Evolutionary conservation across 2,797 vertebrate genomes (phyloP), one percentile per base, ranked within the genome.

Genomic region (Psittacula derbiana): DNA sequence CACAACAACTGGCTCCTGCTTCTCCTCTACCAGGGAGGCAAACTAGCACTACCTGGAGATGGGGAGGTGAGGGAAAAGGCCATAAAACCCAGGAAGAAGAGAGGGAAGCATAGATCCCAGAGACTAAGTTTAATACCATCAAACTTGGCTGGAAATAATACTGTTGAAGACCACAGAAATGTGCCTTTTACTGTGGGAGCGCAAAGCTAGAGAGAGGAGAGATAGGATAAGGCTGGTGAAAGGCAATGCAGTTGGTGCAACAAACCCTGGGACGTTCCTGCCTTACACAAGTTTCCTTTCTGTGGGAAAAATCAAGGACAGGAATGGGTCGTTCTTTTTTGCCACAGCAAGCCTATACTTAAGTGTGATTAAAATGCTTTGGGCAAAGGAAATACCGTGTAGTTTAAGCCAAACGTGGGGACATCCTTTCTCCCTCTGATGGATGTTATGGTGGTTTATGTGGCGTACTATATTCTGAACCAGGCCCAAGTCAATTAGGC

Each of bases 381-480:
- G 10, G 62, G 96, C 81, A 82, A 92, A 97, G 97, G 96, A 97
- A 95, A 95, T 90, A 87, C 91, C 96, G 97, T 49, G 81, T 16
- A 31, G 80, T 92, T 92, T 47, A 44, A 93, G 90, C 94, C 92
- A 90, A 92, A 93, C 44, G 2, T 4, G 47, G 95, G 96, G 91
- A 80, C 90, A 90, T 94, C 94, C 92, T 94, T 91, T 83, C 93
- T 76, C 31, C 89, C 70, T 80, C 90, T 94, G 76, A 69, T 92
- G 46, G 78, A 96, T 96, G 95, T 60, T 81, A 57, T 44, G 60
- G 95, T 95, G 96, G 97, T 96, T 97, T 97, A 27, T 93, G 96
- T n/a, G 95, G 97, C 5, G 6, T 65, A 53, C 84, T 75, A 75
- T 61, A 20, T 76, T 90, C 96, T 93, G 97, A 97, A 93, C 76